phyloP scores from a whole-genome alignment of 2,797 vertebrate genomes.

The Tapera naevia region DNA sequence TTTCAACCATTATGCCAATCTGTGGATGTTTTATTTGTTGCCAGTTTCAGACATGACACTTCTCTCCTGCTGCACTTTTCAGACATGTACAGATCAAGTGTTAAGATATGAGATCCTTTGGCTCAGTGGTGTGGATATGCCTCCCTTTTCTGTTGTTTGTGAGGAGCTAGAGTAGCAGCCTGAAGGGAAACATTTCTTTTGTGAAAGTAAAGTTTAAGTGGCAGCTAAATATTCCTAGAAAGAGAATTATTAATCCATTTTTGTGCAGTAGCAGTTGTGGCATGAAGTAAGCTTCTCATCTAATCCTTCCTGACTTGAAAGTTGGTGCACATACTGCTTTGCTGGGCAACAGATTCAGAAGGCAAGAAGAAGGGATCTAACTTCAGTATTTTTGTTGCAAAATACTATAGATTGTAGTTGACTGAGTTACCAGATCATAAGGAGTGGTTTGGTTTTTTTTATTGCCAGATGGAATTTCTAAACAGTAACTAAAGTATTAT shows the following conservation, averaged over 20 bases:
- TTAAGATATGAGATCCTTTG: background rate
- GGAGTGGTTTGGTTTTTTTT: background rate
- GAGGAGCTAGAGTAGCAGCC: background rate
- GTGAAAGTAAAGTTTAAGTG: background rate
- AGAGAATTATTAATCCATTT: background rate
- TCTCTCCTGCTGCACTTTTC: background rate
- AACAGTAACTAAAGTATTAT: constrained; percentile 67
- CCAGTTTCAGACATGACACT: background rate
- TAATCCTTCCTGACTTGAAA: background rate
- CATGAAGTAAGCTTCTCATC: background rate
- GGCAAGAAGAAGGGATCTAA: background rate
- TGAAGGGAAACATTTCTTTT: background rate
- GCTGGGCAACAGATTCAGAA: background rate
- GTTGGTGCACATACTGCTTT: background rate
- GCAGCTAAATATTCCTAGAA: background rate
- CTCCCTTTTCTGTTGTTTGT: background rate
- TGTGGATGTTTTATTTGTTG: background rate
- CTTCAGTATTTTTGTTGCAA: background rate
- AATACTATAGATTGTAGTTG: background rate
- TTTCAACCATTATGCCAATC: background rate
- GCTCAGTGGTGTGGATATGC: background rate
- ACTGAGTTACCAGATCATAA: background rate
- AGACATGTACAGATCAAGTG: background rate
- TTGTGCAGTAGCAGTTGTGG: background rate
- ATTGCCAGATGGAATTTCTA: constrained; percentile 34